phyloP scores from a whole-genome alignment of 2,113 vertebrate genomes.

The Hemiprocne comata region DNA sequence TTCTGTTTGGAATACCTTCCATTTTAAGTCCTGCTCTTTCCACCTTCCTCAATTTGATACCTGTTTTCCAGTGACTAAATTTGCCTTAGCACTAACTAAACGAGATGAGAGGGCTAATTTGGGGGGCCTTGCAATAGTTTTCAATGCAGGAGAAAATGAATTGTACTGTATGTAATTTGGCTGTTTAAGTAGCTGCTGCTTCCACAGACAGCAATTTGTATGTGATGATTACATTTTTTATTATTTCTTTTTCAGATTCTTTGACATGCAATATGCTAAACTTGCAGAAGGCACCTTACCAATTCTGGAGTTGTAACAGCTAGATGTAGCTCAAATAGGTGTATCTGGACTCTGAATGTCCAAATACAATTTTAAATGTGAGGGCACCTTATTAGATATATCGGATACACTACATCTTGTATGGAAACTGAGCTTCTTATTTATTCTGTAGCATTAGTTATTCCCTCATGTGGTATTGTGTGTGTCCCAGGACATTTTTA shows the following conservation, averaged over 20 bases:
- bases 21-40: neutral
- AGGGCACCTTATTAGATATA: neutral
- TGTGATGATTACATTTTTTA: neutral
- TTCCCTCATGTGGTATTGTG: constrained; percentile 1
- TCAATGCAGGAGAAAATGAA: neutral
- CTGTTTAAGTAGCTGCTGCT: constrained; percentile 2
- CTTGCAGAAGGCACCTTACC: neutral
- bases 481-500: constrained; percentile 26
- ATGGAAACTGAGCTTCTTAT: neutral
- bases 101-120: neutral
- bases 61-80: neutral
- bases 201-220: neutral
- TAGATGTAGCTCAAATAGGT: neutral
- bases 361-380: neutral
- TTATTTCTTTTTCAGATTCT: constrained; percentile 2
- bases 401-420: neutral
- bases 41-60: neutral
- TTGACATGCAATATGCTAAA: neutral
- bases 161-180: neutral
- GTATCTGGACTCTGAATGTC: neutral
- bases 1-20: neutral
- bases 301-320: neutral
- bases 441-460: constrained; percentile 25
- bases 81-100: constrained; percentile 3
- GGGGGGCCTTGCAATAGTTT: neutral